Percentiles rank a stretch among this genome's conserved stretches.
phyloP scores from a whole-genome alignment of 2,888 invertebrate genomes.

The Drosophila neutralis region DNA sequence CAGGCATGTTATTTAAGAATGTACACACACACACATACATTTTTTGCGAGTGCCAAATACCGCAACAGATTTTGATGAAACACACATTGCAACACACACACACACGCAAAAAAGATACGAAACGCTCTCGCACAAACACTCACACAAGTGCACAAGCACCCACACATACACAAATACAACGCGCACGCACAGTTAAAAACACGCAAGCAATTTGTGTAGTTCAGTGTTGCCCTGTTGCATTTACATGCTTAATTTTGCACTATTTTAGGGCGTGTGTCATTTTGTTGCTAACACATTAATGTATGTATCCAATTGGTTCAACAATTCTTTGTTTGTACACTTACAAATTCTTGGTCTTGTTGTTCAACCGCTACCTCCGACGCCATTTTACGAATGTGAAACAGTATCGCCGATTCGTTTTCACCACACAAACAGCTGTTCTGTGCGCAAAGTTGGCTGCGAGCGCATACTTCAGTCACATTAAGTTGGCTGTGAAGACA shows the following conservation, averaged over 20 bases:
- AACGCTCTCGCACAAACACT: conserved; percentile 25
- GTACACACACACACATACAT: conserved; percentile 9
- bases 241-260: conserved; percentile 14
- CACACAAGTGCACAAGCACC: conserved; percentile 25
- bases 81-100: conserved; percentile 46
- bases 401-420: conserved; percentile 52
- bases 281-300: conserved; percentile 30
- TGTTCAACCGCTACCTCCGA: conserved; percentile 68
- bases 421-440: conserved; percentile 60
- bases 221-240: conserved; percentile 29
- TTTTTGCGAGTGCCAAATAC: conserved; percentile 38
- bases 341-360: conserved; percentile 67
- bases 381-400: conserved; percentile 69
- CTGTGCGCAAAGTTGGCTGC: conserved; percentile 48
- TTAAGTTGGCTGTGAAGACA: conserved; percentile 34
- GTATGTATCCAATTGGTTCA: conserved; percentile 47
- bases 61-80: conserved; percentile 47
- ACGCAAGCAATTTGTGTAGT: conserved; percentile 57
- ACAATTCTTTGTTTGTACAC: conserved; percentile 54
- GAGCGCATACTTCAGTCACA: conserved; percentile 18
- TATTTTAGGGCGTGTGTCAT: conserved; percentile 36
- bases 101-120: conserved; percentile 20
- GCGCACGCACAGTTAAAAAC: conserved; percentile 47
- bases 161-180: conserved; percentile 13
- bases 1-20: conserved; percentile 8